These are phyloP conservation scores for Campoplex nolae DNA, from an alignment of 2,888 invertebrate species.

Conservation along the genomic window DNA sequence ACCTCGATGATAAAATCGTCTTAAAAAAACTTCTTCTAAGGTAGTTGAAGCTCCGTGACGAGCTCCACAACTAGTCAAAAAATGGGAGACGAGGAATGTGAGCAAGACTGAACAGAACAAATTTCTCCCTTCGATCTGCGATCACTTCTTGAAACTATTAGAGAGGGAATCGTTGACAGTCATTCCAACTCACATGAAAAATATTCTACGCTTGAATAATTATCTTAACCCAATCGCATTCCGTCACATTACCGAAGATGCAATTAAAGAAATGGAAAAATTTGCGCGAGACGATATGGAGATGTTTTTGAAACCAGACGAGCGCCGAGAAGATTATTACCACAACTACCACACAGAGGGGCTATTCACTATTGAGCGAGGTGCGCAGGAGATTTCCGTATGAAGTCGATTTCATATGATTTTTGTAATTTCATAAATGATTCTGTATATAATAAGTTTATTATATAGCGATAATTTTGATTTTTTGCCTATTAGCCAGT, in stretches of 20 bases:
- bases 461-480: too few relatives aligned
- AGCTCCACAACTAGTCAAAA: neutral
- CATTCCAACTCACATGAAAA: slow-evolving; percentile 51
- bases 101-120: slow-evolving; percentile 6
- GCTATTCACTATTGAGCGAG: too few relatives aligned
- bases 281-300: slow-evolving; percentile 52
- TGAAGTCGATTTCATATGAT: too few relatives aligned
- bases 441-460: too few relatives aligned
- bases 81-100: slow-evolving; percentile 16
- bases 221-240: slow-evolving; percentile 50
- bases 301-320: slow-evolving; percentile 25
- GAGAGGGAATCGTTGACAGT: slow-evolving; percentile 9
- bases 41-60: neutral
- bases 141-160: slow-evolving; percentile 30
- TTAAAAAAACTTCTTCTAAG: neutral
- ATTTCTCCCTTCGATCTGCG: neutral
- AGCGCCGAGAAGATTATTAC: slow-evolving; percentile 29
- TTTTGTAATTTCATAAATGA: too few relatives aligned
- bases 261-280: slow-evolving; percentile 43
- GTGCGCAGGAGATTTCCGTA: too few relatives aligned
- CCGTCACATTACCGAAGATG: slow-evolving; percentile 35
- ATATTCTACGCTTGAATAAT: slow-evolving; percentile 55
- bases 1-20: slow-evolving; percentile 1
- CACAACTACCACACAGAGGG: slow-evolving; percentile 31
- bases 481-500: too few relatives aligned